Evolutionary conservation across 2,888 invertebrate species (phyloP), one percentile per base, ranked within the genome.

Genomic region (Achlya flavicornis): DNA sequence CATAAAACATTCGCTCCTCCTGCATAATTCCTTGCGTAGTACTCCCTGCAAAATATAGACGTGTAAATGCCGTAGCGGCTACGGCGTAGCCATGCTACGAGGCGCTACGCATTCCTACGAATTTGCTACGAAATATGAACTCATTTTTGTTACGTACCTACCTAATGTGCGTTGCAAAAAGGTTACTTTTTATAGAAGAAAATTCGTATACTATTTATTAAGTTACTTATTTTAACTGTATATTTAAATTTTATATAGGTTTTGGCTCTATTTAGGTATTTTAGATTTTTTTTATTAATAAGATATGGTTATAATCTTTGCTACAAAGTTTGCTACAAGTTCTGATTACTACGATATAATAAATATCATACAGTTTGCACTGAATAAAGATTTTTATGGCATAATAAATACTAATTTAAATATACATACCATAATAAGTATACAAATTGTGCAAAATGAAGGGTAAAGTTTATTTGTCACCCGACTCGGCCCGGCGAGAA

Each of bases 1-100:
- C 83, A 81, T 87, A 81, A 86, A 85, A 84, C 78, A 84, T 84
- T 81, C 80, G 70, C 68, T 71, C 76, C 72, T 74, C 73, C 71
- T 86, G 79, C 82, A 83, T 84, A 81, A 84, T 86, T 85, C 77
- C 65, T 48, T 53, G 19, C 53, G 6, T 19, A 16, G 53, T 53
- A 53, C 53, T 19, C n/a, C n/a, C 41, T 41, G 12, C 53, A 8
- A 53, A 19, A 53, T 53, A 19, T 53, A 53, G 53, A n/a, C 19
- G 10, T 53, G 53, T 53, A 19, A 53, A 19, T 53, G 14, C 53
- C 53, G 53, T 53, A 41, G 41, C 41, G 10, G 19, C 53, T 19
- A 19, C 19, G 19, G 3, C 53, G 53, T 53, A 53, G 53, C 53
- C 8, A 7, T 7, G 48, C 48, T 48, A 48, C 48, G 48, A 16